phyloP scores from a whole-genome alignment of 1,140 invertebrate genomes.

The Panulirus ornatus region DNA sequence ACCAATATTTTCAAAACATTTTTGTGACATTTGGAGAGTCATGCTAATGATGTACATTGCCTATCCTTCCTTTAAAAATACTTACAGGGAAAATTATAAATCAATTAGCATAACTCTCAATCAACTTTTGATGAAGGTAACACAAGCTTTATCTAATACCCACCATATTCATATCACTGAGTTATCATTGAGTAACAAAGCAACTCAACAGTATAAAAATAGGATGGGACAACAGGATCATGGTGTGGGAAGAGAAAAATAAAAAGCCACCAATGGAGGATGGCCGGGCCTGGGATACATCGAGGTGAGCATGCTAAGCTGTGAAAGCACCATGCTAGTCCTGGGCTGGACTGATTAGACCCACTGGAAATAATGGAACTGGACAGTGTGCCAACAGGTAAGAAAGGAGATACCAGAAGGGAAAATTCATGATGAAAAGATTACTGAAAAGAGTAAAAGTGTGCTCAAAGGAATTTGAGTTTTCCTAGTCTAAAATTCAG shows the following conservation, averaged over 20 bases:
- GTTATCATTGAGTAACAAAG: too few relatives aligned
- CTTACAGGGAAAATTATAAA: not conserved
- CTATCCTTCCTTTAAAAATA: not conserved
- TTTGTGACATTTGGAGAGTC: not conserved
- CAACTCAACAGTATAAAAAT: not conserved
- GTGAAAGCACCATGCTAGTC: constrained; percentile 59
- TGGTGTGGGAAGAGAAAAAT: not conserved
- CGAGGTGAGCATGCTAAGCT: constrained; percentile 65
- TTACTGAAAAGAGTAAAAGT: constrained; percentile 33
- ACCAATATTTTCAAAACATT: not conserved
- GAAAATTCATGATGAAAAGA: constrained; percentile 12
- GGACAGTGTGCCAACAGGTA: constrained; percentile 10
- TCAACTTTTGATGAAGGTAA: not conserved
- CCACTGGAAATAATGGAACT: not conserved
- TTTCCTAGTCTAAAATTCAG: constrained; percentile 37
- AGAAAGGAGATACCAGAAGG: not conserved
- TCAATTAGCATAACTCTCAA: not conserved
- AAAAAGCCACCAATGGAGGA: not conserved
- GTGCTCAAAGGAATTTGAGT: constrained; percentile 50
- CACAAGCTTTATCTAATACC: too few relatives aligned
- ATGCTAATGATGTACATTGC: not conserved
- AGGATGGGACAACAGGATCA: not conserved
- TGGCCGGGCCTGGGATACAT: constrained; percentile 53
- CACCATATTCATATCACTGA: too few relatives aligned
- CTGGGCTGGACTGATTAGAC: constrained; percentile 12